phyloP scores from a whole-genome alignment of 1,140 invertebrate species.

The Drusus annulatus region DNA sequence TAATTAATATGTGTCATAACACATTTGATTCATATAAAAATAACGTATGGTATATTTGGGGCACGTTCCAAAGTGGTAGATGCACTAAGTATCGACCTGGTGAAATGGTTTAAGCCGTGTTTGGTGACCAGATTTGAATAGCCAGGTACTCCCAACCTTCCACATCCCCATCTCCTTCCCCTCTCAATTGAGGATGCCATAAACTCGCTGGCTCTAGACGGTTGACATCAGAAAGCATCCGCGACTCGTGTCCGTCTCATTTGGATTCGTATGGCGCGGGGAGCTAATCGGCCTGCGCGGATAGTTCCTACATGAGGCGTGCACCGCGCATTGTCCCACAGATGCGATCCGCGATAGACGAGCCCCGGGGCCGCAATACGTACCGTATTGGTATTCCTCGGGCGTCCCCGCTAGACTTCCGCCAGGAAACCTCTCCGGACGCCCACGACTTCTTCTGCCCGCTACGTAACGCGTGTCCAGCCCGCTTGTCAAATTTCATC shows the following conservation, averaged over 20 bases:
- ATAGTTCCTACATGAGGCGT: constrained; percentile 20
- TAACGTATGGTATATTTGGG: no score
- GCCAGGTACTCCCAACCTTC: no score
- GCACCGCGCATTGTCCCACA: constrained; percentile 15
- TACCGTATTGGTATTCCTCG: constrained; percentile 9
- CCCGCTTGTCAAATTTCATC: constrained; percentile 34
- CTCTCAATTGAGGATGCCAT: no score
- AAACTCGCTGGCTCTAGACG: no score
- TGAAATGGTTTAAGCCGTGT: no score
- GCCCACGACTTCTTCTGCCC: background rate
- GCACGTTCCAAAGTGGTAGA: no score
- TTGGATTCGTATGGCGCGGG: background rate
- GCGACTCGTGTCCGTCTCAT: background rate
- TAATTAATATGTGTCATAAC: no score
- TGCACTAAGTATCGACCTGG: no score
- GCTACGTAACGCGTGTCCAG: background rate
- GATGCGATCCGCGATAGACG: constrained; percentile 13
- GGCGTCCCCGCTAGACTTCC: constrained; percentile 10
- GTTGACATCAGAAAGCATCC: background rate
- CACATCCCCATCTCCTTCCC: no score
- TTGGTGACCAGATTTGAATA: no score
- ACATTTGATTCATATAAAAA: no score
- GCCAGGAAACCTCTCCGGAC: constrained; percentile 23
- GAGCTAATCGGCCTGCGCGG: constrained; percentile 4
- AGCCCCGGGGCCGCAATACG: background rate